Evolutionary conservation across 1,140 invertebrate genomes (phyloP).

Genomic region (Dufourea novaeangliae): DNA sequence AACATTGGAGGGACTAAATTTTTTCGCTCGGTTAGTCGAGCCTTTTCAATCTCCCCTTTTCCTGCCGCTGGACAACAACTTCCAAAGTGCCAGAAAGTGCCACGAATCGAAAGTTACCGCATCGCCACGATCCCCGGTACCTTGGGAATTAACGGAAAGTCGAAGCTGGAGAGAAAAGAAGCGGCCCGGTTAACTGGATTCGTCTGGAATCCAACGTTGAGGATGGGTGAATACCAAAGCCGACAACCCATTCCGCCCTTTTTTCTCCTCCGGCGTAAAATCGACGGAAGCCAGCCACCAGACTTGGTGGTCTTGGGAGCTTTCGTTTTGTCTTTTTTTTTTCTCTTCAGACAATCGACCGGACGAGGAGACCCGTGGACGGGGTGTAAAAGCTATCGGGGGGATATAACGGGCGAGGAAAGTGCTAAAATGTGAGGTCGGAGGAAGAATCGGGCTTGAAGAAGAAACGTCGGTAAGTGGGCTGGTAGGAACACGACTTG

Average conservation of each 20-base stretch:
- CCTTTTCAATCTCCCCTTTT: not conserved
- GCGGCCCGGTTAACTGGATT: constrained; percentile 6
- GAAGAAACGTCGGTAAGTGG: constrained; percentile 45
- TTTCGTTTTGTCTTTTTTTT: not conserved
- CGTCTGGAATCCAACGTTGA: not conserved
- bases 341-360: constrained; percentile 31
- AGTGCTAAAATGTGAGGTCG: constrained; percentile 48
- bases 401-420: constrained; percentile 48
- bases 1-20: constrained; percentile 16
- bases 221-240: not conserved
- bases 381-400: constrained; percentile 50
- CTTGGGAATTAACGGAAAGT: not conserved
- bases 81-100: not conserved
- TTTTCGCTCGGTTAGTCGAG: not conserved
- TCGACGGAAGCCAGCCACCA: constrained; percentile 9
- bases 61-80: too few species aligned
- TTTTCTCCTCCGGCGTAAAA: not conserved
- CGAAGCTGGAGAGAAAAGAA: not conserved
- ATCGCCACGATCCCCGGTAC: not conserved
- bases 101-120: not conserved
- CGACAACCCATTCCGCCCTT: not conserved
- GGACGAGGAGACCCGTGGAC: not conserved
- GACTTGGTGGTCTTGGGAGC: constrained; percentile 3
- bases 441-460: constrained; percentile 25
- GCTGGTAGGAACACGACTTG: constrained; percentile 52